Evolutionary conservation across 2,888 invertebrate genomes (phyloP), one percentile per base, ranked within the genome.

Genomic region (Sarcophaga variegata): DNA sequence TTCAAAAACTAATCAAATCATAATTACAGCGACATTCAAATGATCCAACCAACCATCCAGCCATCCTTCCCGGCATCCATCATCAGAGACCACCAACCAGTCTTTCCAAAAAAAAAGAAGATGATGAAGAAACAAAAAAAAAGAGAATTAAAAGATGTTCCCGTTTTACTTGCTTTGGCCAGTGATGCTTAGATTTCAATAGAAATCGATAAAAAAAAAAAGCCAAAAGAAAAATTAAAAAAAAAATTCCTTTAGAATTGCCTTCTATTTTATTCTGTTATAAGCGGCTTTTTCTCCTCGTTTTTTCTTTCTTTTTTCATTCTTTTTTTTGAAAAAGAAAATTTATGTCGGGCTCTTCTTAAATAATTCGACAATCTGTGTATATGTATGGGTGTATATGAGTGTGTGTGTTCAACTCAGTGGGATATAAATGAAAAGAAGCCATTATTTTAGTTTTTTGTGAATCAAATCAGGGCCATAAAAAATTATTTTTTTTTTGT

Each of bases 401-500:
- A 2, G 59, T 37, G 37, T 37, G 37, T 27, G 5, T 37, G 6
- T 37, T 37, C 6, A 37, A 37, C 37, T 37, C 62, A 62, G 49
- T 67, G 49, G 76, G 49, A 81, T 85, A 81, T 85, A 85, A 80
- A 85, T 77, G 76, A 81, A 81, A 75, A 64, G 78, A 83, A 79
- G 71, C 84, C 81, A 83, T 81, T 83, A 87, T 87, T 81, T 37
- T 37, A 37, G 37, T 37, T 37, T 37, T 54, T 54, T 54, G 54
- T 54, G 12, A 12, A 54, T 14, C 4, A 54, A 54, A 54, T 54
- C 54, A 66, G 49, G 54, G 64, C 66, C 54, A 8, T 54, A 12
- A 17, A n/a, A 37, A 37, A n/a, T 3, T 14, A 12, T 12, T 49
- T 49, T 45, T 64, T 69, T 71, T 79, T 83, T 83, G 70, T 81